A percentile compares a stretch with the other conserved stretches of the same genome.
Evolutionary conservation across 2,797 vertebrate species (phyloP).

Genomic region (Sebastes wilsoni): DNA sequence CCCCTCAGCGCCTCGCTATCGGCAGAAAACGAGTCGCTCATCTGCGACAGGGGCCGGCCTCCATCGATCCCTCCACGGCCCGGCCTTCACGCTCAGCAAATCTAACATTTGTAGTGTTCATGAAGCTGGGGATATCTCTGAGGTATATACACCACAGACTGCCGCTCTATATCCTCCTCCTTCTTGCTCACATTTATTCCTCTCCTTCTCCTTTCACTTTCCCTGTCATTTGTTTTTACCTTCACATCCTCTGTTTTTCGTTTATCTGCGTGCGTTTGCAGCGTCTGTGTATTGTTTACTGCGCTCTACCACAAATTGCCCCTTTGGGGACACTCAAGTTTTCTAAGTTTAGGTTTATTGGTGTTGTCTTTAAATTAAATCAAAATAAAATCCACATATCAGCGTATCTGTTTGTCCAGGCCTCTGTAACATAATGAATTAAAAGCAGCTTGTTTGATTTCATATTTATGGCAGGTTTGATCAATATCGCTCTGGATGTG

Average conservation of each 20-base stretch:
- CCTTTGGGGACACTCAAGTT: not conserved
- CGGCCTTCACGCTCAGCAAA: conserved; percentile 44
- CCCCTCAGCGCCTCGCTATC: not conserved
- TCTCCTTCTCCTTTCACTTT: not conserved
- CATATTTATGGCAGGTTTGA: conserved; percentile 10
- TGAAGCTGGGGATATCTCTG: conserved; percentile 21
- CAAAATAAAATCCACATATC: conserved; percentile 2
- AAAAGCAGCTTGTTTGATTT: not conserved
- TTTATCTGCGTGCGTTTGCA: not conserved
- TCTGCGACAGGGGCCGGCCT: conserved; percentile 7
- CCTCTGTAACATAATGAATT: not conserved
- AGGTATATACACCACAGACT: not conserved
- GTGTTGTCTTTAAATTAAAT: conserved; percentile 1
- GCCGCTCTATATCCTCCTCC: not conserved
- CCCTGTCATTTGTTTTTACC: not conserved
- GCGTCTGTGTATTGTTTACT: not conserved
- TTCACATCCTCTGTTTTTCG: not conserved
- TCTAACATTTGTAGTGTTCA: conserved; percentile 44
- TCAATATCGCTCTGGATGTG: not conserved
- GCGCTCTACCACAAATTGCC: not conserved
- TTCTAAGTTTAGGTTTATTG: not conserved
- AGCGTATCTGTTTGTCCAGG: not conserved
- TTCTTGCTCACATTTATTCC: not conserved
- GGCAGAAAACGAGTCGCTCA: conserved; percentile 18
- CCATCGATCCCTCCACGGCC: conserved; percentile 9